These are phyloP conservation scores for Tyto alba DNA, from an alignment of 2,113 vertebrate species.

Conservation along the genomic window DNA sequence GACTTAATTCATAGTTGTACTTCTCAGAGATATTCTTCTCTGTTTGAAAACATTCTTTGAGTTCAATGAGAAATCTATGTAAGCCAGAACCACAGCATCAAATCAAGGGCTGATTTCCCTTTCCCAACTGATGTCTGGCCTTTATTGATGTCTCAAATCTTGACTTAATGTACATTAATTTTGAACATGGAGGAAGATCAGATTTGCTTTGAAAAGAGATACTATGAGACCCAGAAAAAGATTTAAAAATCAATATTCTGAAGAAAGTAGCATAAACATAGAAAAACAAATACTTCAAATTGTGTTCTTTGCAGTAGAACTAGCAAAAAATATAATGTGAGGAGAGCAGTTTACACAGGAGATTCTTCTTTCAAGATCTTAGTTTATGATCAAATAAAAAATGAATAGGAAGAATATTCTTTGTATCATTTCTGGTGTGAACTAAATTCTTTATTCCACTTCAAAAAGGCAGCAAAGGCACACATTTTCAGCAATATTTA, in stretches of 20 bases:
- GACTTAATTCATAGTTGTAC: background rate
- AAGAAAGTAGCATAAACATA: background rate
- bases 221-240: background rate
- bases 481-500: background rate
- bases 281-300: background rate
- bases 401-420: background rate
- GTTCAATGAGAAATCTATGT: background rate
- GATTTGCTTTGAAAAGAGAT: background rate
- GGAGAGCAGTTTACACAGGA: background rate
- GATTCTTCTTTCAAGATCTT: background rate
- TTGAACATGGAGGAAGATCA: background rate
- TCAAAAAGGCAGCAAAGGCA: background rate
- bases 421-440: background rate
- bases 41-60: background rate
- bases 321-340: background rate
- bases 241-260: background rate
- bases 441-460: background rate
- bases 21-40: background rate
- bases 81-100: background rate
- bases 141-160: background rate
- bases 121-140: background rate
- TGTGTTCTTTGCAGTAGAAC: background rate
- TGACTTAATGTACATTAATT: background rate
- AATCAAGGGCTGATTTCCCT: background rate
- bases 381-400: background rate